Evolutionary conservation across 1,140 invertebrate species (phyloP).

Genomic region (Apocrypta bakeri): DNA sequence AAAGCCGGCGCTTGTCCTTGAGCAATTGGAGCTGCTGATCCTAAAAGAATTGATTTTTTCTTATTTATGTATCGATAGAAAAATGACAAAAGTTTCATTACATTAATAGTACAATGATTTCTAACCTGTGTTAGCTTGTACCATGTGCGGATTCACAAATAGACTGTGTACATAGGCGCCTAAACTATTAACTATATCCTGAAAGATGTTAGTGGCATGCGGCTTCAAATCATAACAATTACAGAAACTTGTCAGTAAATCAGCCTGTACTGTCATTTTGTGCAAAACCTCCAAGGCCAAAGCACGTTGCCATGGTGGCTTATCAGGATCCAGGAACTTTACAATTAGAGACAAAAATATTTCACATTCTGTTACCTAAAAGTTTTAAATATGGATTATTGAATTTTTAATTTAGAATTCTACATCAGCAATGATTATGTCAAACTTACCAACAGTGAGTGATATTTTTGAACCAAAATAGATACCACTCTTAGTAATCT

Average conservation of each 20-base stretch:
- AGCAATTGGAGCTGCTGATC: slow-evolving; percentile 66
- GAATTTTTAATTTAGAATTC: not conserved
- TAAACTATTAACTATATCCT: slow-evolving; percentile 96
- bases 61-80: not conserved
- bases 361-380: slow-evolving; percentile 96
- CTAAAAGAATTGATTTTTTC: slow-evolving; percentile 48
- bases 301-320: slow-evolving; percentile 95
- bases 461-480: slow-evolving; percentile 95
- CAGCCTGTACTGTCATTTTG: slow-evolving; percentile 92
- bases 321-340: slow-evolving; percentile 97
- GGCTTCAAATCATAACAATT: slow-evolving; percentile 95
- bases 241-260: slow-evolving; percentile 93
- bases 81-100: no score
- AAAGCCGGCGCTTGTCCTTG: slow-evolving; percentile 82
- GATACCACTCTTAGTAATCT: slow-evolving; percentile 93
- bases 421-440: slow-evolving; percentile 2
- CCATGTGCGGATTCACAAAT: slow-evolving; percentile 82
- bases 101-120: no score
- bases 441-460: slow-evolving; percentile 87
- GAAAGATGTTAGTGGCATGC: slow-evolving; percentile 94
- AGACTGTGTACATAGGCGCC: slow-evolving; percentile 96
- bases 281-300: slow-evolving; percentile 96
- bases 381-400: slow-evolving; percentile 9
- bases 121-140: slow-evolving; percentile 70
- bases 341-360: slow-evolving; percentile 98